A percentile compares a stretch with the other conserved stretches of the same genome.
phyloP scores from a whole-genome alignment of 2,797 vertebrate genomes.

The Orientallactaga sibirica region DNA sequence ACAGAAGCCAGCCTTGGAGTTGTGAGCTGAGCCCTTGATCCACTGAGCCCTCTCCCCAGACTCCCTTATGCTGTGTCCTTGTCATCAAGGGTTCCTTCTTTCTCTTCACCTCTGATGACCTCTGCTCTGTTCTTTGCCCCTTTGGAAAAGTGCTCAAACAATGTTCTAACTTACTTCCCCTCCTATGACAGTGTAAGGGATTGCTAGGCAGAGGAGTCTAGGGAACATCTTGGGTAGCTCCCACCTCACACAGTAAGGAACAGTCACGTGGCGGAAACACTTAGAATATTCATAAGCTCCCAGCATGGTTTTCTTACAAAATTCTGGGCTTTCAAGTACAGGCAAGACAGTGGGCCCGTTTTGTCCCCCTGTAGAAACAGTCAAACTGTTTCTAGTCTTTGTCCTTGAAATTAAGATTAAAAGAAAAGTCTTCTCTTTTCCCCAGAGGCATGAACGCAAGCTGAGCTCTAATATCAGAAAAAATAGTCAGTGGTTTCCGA shows the following conservation, averaged over 20 bases:
- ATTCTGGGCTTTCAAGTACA: not conserved
- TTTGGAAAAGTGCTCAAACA: not conserved
- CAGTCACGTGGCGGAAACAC: not conserved
- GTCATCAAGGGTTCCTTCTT: not conserved
- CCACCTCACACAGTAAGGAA: not conserved
- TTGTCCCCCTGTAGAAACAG: not conserved
- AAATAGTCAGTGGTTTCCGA: not conserved
- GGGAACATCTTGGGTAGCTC: not conserved
- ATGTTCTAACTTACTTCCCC: not conserved
- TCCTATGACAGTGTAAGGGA: not conserved
- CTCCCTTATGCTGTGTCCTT: not conserved
- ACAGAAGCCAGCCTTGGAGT: too few species aligned
- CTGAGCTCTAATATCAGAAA: not conserved
- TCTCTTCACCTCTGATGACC: not conserved
- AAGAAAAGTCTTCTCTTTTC: not conserved
- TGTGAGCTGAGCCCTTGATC: too few species aligned
- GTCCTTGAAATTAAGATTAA: not conserved
- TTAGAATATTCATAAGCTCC: not conserved
- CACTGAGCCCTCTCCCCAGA: not conserved
- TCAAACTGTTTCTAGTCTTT: not conserved
- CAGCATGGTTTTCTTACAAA: not conserved
- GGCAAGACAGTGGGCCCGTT: not conserved
- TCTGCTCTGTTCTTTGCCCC: not conserved
- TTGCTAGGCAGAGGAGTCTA: not conserved
- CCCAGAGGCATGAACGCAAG: not conserved